Evolutionary conservation across 2,888 invertebrate species (phyloP).

Genomic region (Cryptus armator): DNA sequence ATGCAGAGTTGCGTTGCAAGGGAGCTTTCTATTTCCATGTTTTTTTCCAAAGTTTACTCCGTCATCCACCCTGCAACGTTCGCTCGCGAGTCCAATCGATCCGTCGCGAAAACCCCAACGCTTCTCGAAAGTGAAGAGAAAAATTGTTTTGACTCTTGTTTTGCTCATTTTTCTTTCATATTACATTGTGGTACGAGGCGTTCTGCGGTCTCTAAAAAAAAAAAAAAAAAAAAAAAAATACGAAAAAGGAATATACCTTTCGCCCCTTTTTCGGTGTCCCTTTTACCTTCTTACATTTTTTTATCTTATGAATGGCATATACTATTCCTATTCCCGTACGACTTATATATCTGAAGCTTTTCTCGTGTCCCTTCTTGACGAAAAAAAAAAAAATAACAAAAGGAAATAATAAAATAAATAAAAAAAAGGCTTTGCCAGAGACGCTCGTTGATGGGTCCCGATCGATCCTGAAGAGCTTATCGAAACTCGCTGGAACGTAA

Average conservation of each 20-base stretch:
- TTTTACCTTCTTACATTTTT: conserved; percentile 16
- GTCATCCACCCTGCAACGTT: not conserved
- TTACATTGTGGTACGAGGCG: not conserved
- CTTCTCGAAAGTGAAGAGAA: not conserved
- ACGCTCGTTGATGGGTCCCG: conserved; percentile 71
- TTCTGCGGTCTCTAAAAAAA: not conserved
- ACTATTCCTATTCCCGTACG: conserved; percentile 7
- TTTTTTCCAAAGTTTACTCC: conserved; percentile 10
- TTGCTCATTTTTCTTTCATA: not conserved
- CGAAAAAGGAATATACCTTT: not conserved
- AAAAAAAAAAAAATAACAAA: conserved; percentile 27
- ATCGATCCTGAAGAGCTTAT: conserved; percentile 79
- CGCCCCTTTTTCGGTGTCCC: conserved; percentile 9
- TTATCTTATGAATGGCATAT: not conserved
- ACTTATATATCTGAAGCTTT: conserved; percentile 48
- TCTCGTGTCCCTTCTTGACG: conserved; percentile 1
- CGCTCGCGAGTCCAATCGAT: conserved; percentile 48
- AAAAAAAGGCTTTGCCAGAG: conserved; percentile 36
- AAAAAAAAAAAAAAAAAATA: too few species aligned
- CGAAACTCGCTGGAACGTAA: conserved; percentile 77
- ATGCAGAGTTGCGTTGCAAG: conserved; percentile 19
- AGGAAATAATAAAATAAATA: conserved; percentile 12
- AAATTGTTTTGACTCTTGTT: not conserved
- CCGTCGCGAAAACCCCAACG: conserved; percentile 11
- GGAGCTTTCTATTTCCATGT: conserved; percentile 13